Percentiles rank a stretch among this genome's conserved stretches.
These are phyloP conservation scores for Mandrillus leucophaeus DNA, from an alignment of 2,113 vertebrate genomes.

Conservation along the genomic window DNA sequence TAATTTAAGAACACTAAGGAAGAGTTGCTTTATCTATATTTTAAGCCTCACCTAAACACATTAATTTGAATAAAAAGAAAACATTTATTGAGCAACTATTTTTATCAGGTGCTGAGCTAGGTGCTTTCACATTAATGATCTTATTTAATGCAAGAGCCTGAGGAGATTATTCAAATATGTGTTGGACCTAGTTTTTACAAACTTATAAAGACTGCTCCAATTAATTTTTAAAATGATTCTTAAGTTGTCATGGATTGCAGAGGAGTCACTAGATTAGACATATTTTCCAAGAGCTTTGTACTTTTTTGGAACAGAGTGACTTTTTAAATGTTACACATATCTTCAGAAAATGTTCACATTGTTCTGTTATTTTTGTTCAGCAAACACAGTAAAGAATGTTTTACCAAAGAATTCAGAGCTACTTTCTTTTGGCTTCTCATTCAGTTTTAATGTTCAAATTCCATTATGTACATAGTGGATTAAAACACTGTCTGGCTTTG, in stretches of 20 bases:
- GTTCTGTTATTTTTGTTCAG: conserved; percentile 18
- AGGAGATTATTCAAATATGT: conserved; percentile 19
- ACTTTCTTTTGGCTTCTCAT: neutral
- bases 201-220: neutral
- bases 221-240: conserved; percentile 32
- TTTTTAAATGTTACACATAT: conserved; percentile 16
- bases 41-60: neutral
- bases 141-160: conserved; percentile 2
- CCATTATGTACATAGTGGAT: neutral
- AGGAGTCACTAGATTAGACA: neutral
- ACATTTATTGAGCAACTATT: neutral
- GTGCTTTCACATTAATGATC: neutral
- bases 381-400: neutral
- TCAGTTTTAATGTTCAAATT: neutral
- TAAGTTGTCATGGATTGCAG: neutral
- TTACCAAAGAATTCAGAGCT: neutral
- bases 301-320: neutral
- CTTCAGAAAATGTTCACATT: neutral
- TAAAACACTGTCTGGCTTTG: neutral
- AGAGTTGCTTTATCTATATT: conserved; percentile 33
- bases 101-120: neutral
- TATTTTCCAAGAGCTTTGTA: neutral
- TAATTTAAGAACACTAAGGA: conserved; percentile 15
- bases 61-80: conserved; percentile 45
- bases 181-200: neutral